A percentile compares a stretch with the other conserved stretches of the same genome.
Evolutionary conservation across 1,140 invertebrate genomes (phyloP).

Genomic region (Periplaneta americana): DNA sequence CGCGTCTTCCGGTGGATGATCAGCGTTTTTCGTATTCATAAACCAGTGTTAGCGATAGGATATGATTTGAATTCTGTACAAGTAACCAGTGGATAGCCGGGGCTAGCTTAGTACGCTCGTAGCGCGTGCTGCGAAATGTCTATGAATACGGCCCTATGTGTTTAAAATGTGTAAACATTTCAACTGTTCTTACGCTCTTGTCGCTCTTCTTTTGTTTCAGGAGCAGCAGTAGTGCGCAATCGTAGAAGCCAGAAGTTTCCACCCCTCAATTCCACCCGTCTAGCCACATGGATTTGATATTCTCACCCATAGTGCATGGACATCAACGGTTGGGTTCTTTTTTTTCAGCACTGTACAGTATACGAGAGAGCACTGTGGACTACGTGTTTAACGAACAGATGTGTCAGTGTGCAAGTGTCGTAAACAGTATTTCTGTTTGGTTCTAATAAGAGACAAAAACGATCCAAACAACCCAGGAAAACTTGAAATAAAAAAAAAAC

Average conservation of each 20-base stretch:
- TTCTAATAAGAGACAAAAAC: neutral
- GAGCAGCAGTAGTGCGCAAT: neutral
- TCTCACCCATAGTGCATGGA: neutral
- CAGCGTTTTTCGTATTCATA: no score
- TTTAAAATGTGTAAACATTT: neutral
- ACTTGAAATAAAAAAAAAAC: no score
- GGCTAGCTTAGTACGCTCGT: no score
- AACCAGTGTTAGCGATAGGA: no score
- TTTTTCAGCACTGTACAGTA: neutral
- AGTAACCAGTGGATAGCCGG: no score
- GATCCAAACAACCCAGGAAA: no score
- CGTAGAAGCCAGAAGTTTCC: neutral
- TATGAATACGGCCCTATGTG: neutral
- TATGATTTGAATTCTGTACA: no score
- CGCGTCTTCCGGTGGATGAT: no score
- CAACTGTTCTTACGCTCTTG: neutral
- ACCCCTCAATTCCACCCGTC: no score
- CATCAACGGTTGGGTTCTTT: no score
- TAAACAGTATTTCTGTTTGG: neutral
- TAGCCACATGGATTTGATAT: neutral
- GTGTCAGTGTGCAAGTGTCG: neutral
- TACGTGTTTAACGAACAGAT: neutral
- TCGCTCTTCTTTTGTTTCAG: neutral
- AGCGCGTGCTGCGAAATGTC: no score
- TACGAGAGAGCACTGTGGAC: neutral